Conservation (phyloP, 2,797 vertebrate genomes). For the Synanceia verrucosa region DNA sequence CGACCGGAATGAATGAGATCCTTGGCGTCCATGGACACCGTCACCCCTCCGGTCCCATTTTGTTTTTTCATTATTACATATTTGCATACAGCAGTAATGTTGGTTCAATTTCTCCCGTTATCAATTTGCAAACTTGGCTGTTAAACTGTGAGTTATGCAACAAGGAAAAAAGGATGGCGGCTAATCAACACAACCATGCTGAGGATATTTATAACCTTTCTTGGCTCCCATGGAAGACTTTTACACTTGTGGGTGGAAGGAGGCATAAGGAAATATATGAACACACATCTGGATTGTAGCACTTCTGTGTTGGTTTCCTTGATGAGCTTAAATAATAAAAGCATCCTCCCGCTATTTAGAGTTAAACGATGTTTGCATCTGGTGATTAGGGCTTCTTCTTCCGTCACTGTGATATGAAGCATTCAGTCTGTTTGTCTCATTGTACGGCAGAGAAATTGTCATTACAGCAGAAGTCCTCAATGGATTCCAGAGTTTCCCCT, state of each 20-base stretch:
- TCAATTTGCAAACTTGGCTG: conserved; percentile 65
- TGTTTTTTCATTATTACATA: conserved; percentile 67
- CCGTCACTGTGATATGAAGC: conserved; percentile 5
- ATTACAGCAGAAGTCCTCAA: neutral
- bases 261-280: conserved; percentile 37
- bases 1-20: conserved; percentile 61
- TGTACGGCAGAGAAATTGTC: neutral
- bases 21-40: conserved; percentile 41
- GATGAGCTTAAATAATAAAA: conserved; percentile 33
- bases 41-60: conserved; percentile 42
- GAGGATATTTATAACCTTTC: conserved; percentile 48
- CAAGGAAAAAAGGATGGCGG: conserved; percentile 20
- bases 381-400: conserved; percentile 7
- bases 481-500: neutral
- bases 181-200: conserved; percentile 39
- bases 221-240: conserved; percentile 18
- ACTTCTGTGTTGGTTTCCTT: conserved; percentile 9
- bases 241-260: neutral
- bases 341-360: conserved; percentile 10
- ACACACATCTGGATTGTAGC: conserved; percentile 12
- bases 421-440: neutral
- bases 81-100: conserved; percentile 58
- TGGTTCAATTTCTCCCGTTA: conserved; percentile 51
- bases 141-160: conserved; percentile 68
- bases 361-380: conserved; percentile 17